Base-by-base conservation (phyloP, 2,888 invertebrate species). In the Bellardia bayeri region DNA sequence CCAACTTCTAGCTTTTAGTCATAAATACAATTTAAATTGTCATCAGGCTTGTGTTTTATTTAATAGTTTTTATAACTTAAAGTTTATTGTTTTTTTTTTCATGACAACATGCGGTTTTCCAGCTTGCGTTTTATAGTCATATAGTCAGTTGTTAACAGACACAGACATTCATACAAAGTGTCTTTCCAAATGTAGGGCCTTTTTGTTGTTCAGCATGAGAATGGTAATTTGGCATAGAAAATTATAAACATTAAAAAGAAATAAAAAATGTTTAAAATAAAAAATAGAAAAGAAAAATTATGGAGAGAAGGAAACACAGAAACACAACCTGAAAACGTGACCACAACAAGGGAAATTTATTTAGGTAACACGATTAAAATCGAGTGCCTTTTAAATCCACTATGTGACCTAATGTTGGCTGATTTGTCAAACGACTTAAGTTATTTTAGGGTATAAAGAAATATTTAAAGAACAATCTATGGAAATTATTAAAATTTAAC, bases 191-290 rank as follows among this genome's bases (percentile, higher is more conserved):
- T 63, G 51, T 33, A 72, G 61, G 80, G 51, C 63, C 71, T 63
- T 66, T 82, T 56, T 58, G 45, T 23, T 56, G 40, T 37, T 68
- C 13, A 42, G 54, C 72, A 72, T 78, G 81, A 82, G 68, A 66
- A 74, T 51, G 45, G 82, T 63, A 87, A 87, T 87, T 87, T 85
- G 87, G 82, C 85, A 82, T 81, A 85, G 85, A 87, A 85, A 85
- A 85, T 80, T 85, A 74, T 85, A 75, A 80, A 75, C 85, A 80
- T 85, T 85, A 80, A 85, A 85, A 68, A 69, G 61, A 68, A 69
- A 85, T 79, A 75, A 84, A 84, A 75, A 84, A 84, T 74, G 66
- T 68, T 23, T 8, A 66, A n/a, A 63, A n/a, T 23, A 42, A 45
- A 42, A 45, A 45, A 33, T 8, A 66, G 2, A 37, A 42, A 74